Evolutionary conservation across 2,797 vertebrate genomes (phyloP).

Genomic region (Schizothorax lantsangensis): DNA sequence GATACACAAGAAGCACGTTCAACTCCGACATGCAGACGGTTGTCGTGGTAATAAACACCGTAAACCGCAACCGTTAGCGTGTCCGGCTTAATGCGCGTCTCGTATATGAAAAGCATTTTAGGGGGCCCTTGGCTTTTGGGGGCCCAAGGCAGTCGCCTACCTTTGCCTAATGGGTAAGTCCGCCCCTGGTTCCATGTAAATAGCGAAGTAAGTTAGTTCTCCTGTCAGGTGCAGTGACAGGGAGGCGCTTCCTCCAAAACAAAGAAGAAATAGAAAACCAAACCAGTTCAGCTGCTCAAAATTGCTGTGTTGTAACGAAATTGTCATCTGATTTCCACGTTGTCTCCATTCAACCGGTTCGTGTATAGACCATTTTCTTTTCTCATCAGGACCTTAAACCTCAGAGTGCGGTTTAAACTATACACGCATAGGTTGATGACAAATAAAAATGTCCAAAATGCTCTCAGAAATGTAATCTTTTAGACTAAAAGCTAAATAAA

Average conservation of each 20-base stretch:
- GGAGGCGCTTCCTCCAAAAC: slow-evolving; percentile 7
- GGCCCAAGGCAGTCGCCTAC: too few species aligned
- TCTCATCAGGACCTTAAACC: background rate
- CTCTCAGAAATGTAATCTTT: background rate
- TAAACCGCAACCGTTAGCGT: too few species aligned
- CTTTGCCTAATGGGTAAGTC: too few species aligned
- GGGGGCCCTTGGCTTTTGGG: too few species aligned
- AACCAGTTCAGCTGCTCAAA: slow-evolving; percentile 74
- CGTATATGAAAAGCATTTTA: too few species aligned
- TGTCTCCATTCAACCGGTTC: background rate
- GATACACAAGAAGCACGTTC: too few species aligned
- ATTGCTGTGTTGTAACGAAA: slow-evolving; percentile 42
- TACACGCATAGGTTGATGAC: background rate
- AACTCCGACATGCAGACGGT: too few species aligned
- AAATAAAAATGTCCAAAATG: background rate
- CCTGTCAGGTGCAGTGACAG: slow-evolving; percentile 1
- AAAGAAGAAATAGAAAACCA: background rate
- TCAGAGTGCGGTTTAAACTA: background rate
- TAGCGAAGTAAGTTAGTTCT: background rate
- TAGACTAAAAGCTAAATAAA: background rate
- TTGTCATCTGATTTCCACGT: slow-evolving; percentile 66
- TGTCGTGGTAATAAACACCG: too few species aligned
- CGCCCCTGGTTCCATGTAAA: background rate
- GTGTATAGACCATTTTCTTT: background rate
- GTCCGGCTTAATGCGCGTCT: too few species aligned